phyloP scores from a whole-genome alignment of 2,113 vertebrate species.

The Gadus macrocephalus region DNA sequence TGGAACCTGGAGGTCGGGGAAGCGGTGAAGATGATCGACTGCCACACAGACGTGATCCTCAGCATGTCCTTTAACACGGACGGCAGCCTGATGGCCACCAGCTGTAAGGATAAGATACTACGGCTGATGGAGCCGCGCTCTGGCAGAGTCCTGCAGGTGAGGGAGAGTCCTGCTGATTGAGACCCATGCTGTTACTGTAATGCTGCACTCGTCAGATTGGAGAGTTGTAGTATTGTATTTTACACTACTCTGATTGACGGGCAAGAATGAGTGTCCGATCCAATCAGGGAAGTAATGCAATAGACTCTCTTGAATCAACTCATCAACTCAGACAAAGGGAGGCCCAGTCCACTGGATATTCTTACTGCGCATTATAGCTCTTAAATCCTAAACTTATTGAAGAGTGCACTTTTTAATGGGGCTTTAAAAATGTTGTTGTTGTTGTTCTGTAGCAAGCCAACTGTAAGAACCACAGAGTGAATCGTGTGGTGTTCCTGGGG shows the following conservation, averaged over 20 bases:
- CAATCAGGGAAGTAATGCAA: too few species aligned
- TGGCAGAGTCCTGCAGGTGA: constrained; percentile 87
- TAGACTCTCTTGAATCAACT: too few species aligned
- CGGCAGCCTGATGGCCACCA: constrained; percentile 91
- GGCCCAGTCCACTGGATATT: too few species aligned
- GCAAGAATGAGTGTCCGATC: too few species aligned
- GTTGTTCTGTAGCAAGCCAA: constrained; percentile 78
- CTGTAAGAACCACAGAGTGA: constrained; percentile 93
- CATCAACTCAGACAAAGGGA: too few species aligned
- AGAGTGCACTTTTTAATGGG: too few species aligned
- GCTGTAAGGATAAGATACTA: constrained; percentile 94
- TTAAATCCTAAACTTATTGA: too few species aligned
- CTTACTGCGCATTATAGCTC: too few species aligned
- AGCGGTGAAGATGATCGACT: constrained; percentile 98
- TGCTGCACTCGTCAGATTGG: not conserved
- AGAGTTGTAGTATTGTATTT: not conserved
- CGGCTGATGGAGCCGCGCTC: constrained; percentile 91
- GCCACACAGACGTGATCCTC: constrained; percentile 92
- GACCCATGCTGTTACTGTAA: not conserved
- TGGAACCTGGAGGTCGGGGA: constrained; percentile 96
- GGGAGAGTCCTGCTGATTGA: not conserved
- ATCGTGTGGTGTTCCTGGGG: constrained; percentile 91
- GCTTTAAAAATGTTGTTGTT: not conserved
- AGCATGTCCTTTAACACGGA: constrained; percentile 96
- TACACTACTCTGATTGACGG: too few species aligned